Evolutionary conservation across 2,797 vertebrate genomes (phyloP), one percentile per base, ranked within the genome.

Genomic region (Hippopotamyrus pictus): DNA sequence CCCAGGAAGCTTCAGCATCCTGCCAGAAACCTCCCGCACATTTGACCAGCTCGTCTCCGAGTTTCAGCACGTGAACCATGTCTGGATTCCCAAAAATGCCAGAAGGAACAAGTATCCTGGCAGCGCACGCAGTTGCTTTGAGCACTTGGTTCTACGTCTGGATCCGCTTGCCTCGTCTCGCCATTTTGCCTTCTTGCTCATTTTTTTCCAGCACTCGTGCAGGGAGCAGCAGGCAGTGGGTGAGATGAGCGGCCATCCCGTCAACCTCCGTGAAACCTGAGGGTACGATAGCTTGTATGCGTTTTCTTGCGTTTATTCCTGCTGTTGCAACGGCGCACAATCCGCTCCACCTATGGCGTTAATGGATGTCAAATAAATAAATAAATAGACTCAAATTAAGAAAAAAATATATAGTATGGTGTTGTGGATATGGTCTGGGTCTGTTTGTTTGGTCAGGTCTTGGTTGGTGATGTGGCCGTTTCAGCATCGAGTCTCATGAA

Each of bases 291-390:
- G 59, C 59, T 29, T 29, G 59, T 9, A 29, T 65, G 59, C 59
- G 9, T 65, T 89, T 90, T 89, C 87, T 76, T 76, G 65, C 89
- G 37, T 29, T 19, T n/a, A 54, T 50, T 44, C n/a, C 87, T 79
- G 87, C 76, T 19, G 76, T 46, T 44, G 17, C 29, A 1, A 19
- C 29, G 83, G 57, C 25, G 65, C 89, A 83, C 62, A 90, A 88
- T 91, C 69, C 59, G 65, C 50, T 89, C 88, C 88, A 90, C 83
- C 88, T 73, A 57, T 90, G 86, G 87, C 62, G 51, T 54, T 85
- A 59, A 86, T 54, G 57, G 41, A 94, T 90, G 89, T 89, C 89
- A 88, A 92, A 93, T 93, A 93, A 93, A 96, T 94, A 93, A 93
- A 92, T 95, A 95, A 95, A 95, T 94, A 91, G 53, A 73, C 44